Conservation (phyloP, 2,113 vertebrate species). For the Clarias gariepinus region DNA sequence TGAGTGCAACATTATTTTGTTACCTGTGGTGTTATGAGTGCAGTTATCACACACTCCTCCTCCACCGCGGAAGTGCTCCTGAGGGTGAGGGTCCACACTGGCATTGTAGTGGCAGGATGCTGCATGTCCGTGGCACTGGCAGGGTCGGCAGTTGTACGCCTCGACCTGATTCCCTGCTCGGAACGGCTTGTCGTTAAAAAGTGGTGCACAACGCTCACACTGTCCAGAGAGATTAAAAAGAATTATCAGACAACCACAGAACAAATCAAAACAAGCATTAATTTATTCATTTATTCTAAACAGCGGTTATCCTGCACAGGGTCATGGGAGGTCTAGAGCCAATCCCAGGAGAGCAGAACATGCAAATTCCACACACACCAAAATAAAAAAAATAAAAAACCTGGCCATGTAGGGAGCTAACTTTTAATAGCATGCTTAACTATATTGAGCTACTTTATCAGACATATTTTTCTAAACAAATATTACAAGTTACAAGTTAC, state of each 20-base stretch:
- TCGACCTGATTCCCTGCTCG: slow-evolving; percentile 78
- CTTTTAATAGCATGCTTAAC: slow-evolving; percentile 63
- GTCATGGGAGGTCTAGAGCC: no score
- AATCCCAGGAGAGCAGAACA: no score
- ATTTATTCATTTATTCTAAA: no score
- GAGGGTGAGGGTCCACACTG: slow-evolving; percentile 76
- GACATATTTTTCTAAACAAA: slow-evolving; percentile 69
- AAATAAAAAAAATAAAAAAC: no score
- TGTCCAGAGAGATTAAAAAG: slow-evolving; percentile 54
- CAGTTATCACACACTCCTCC: slow-evolving; percentile 87
- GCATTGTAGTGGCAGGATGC: slow-evolving; percentile 83
- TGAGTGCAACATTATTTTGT: not conserved
- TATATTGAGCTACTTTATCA: slow-evolving; percentile 44
- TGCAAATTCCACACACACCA: no score
- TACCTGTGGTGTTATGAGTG: slow-evolving; percentile 85
- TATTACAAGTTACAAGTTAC: slow-evolving; percentile 74
- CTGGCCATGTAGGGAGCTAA: slow-evolving; percentile 63
- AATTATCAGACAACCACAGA: slow-evolving; percentile 14
- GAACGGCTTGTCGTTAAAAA: slow-evolving; percentile 91
- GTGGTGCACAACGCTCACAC: slow-evolving; percentile 82
- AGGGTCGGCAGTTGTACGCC: slow-evolving; percentile 82
- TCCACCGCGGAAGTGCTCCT: slow-evolving; percentile 78
- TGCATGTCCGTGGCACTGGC: slow-evolving; percentile 82
- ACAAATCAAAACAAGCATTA: not conserved
- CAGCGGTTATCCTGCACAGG: no score